Evolutionary conservation across 1,140 invertebrate species (phyloP).

Genomic region (Agrypnia vestita): DNA sequence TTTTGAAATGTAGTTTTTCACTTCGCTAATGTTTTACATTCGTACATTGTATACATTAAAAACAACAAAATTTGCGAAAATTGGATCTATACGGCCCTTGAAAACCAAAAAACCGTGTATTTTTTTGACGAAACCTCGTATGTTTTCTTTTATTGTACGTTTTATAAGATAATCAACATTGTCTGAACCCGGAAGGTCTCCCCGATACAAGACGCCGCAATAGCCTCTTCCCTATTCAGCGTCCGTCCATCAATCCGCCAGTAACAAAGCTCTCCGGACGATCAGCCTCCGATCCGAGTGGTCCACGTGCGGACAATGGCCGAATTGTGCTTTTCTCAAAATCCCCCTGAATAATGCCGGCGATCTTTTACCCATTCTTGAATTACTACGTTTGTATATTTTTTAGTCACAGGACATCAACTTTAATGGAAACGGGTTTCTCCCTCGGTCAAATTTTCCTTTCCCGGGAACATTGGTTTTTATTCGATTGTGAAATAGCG

Average conservation of each 20-base stretch:
- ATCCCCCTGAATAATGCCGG: background rate
- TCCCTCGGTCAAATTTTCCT: slow-evolving; percentile 37
- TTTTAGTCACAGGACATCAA: slow-evolving; percentile 40
- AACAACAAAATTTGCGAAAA: too few relatives aligned
- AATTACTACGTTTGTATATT: slow-evolving; percentile 31
- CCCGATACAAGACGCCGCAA: slow-evolving; percentile 10
- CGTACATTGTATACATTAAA: too few relatives aligned
- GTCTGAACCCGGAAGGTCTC: background rate
- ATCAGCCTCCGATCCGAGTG: background rate
- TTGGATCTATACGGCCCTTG: too few relatives aligned
- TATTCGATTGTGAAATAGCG: slow-evolving; percentile 41
- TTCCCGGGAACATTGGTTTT: slow-evolving; percentile 33
- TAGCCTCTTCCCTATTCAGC: slow-evolving; percentile 25
- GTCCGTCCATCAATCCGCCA: slow-evolving; percentile 32
- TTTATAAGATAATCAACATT: background rate
- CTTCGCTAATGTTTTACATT: too few relatives aligned
- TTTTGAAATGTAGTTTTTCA: too few relatives aligned
- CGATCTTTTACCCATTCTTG: slow-evolving; percentile 29
- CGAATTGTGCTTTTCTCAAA: background rate
- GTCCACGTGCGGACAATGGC: background rate
- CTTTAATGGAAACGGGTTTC: slow-evolving; percentile 31
- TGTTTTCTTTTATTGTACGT: background rate
- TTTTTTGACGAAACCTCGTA: too few relatives aligned
- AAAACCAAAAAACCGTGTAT: too few relatives aligned
- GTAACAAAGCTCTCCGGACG: slow-evolving; percentile 6